phyloP scores from a whole-genome alignment of 2,797 vertebrate genomes.

The Zenarchopterus dispar region DNA sequence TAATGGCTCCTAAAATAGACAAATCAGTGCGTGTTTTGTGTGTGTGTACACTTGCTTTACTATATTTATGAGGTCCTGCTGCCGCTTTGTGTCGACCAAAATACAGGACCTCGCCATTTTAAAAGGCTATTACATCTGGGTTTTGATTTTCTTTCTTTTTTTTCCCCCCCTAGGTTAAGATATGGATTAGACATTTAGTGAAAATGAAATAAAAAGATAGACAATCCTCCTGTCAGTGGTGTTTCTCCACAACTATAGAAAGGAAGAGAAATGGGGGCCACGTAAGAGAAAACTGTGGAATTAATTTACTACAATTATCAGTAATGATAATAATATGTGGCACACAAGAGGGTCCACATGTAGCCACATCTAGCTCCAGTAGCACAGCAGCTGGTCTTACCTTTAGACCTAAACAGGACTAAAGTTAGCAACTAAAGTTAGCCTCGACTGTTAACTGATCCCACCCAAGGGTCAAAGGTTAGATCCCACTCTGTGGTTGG shows the following conservation, averaged over 20 bases:
- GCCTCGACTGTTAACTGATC: slow-evolving; percentile 67
- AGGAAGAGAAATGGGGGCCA: too few relatives aligned
- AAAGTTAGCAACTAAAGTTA: slow-evolving; percentile 74
- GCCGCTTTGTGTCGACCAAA: neutral
- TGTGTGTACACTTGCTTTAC: slow-evolving; percentile 6
- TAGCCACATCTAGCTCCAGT: slow-evolving; percentile 28
- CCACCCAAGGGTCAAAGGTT: slow-evolving; percentile 62
- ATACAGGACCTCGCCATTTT: neutral
- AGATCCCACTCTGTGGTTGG: slow-evolving; percentile 57
- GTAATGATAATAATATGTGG: neutral
- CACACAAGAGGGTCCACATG: neutral
- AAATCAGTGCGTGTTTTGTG: slow-evolving; percentile 23
- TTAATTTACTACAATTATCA: neutral
- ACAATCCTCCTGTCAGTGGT: too few relatives aligned
- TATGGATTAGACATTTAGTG: too few relatives aligned
- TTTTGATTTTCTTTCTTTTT: too few relatives aligned
- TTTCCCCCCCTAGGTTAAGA: too few relatives aligned
- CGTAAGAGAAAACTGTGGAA: too few relatives aligned
- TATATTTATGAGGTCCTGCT: neutral
- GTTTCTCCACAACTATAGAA: too few relatives aligned
- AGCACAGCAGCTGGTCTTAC: slow-evolving; percentile 45
- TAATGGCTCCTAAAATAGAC: slow-evolving; percentile 71
- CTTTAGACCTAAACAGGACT: slow-evolving; percentile 40
- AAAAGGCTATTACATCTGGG: neutral
- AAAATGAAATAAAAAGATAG: too few relatives aligned